Conservation (phyloP, 2,797 vertebrate species). For the Coreius guichenoti region DNA sequence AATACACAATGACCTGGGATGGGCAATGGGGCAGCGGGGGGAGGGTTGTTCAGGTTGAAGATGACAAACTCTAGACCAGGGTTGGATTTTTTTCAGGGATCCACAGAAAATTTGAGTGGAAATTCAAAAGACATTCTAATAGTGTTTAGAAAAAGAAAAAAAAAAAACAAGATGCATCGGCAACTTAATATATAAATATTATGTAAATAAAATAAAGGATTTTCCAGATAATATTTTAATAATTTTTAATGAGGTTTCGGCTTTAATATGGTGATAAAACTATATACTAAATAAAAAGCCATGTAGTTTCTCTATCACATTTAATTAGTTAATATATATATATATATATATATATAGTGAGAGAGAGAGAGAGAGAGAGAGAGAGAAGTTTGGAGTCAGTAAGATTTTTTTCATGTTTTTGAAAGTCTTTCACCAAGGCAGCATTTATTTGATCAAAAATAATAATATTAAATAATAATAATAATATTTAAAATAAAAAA, state of each 20-base stretch:
- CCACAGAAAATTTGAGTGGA: not conserved
- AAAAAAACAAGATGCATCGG: not conserved
- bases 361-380: not conserved
- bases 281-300: not conserved
- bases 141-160: not conserved
- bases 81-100: not conserved
- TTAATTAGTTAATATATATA: not conserved
- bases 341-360: not conserved
- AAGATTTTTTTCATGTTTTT: not conserved
- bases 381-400: not conserved
- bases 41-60: constrained; percentile 47
- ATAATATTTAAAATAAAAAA: too few relatives aligned
- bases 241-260: not conserved
- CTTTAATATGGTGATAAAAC: not conserved
- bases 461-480: too few relatives aligned
- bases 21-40: constrained; percentile 47
- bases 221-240: not conserved
- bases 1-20: constrained; percentile 56
- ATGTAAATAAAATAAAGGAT: not conserved
- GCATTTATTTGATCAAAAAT: not conserved
- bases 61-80: constrained; percentile 15
- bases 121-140: not conserved
- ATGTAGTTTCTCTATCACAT: not conserved
- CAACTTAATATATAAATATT: not conserved
- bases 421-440: not conserved